Conservation (phyloP, 2,113 vertebrate genomes). For the Nesoenas mayeri region DNA sequence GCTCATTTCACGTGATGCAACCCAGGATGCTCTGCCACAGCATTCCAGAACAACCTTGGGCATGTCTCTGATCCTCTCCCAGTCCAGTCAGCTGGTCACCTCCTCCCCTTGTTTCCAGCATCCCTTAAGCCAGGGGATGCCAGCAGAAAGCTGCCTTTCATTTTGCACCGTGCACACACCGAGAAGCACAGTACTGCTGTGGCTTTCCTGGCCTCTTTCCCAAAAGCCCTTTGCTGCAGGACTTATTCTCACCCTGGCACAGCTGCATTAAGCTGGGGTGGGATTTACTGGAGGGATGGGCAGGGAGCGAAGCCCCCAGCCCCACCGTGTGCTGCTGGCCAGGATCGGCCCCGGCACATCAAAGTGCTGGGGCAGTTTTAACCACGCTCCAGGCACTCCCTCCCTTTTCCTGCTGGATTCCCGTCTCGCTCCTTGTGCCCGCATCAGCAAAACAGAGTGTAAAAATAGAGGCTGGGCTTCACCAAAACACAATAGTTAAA, state of each 20-base stretch:
- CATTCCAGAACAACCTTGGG: neutral
- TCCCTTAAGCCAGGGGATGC: rapidly evolving
- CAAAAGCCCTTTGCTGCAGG: neutral
- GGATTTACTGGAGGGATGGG: neutral
- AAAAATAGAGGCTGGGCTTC: constrained; percentile 67
- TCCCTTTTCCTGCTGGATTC: constrained; percentile 67
- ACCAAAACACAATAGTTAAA: constrained; percentile 64
- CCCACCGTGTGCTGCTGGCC: neutral
- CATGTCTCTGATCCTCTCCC: neutral
- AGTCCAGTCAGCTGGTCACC: neutral
- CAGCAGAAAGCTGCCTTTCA: neutral
- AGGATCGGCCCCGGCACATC: neutral
- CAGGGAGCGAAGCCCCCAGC: neutral
- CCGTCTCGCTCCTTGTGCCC: constrained; percentile 22
- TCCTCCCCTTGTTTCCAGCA: neutral
- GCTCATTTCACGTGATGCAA: neutral
- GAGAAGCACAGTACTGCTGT: rapidly evolving
- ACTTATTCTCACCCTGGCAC: neutral
- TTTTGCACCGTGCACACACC: rapidly evolving
- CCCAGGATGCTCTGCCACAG: neutral
- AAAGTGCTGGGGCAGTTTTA: neutral
- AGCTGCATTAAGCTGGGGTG: rapidly evolving
- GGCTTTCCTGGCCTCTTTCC: neutral
- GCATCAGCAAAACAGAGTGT: constrained; percentile 69
- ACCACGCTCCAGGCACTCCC: constrained; percentile 14